These are phyloP conservation scores for Peribatodes rhomboidaria DNA, from an alignment of 2,888 invertebrate species.

Conservation along the genomic window DNA sequence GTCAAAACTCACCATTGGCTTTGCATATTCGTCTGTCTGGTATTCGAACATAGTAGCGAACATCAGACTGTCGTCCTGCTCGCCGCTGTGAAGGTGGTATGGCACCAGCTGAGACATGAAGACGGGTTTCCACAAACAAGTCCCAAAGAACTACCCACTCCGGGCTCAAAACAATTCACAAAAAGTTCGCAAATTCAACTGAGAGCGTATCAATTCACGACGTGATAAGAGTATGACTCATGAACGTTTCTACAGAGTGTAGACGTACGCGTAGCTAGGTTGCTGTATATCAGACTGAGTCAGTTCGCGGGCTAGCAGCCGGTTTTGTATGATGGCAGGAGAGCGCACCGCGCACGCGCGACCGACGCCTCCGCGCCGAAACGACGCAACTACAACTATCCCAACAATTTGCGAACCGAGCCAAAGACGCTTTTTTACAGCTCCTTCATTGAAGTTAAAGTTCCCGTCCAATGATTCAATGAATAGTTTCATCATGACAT, in stretches of 20 bases:
- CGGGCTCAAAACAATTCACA: constrained; percentile 58
- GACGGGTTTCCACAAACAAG: constrained; percentile 72
- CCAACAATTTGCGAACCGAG: constrained; percentile 73
- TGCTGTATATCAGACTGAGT: constrained; percentile 85
- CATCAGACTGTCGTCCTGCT: constrained; percentile 85
- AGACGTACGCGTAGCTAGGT: constrained; percentile 79
- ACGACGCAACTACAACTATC: constrained; percentile 71
- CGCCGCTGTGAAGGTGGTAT: constrained; percentile 78
- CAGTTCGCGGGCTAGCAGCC: constrained; percentile 75
- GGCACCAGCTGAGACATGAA: constrained; percentile 89
- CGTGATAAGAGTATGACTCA: constrained; percentile 83
- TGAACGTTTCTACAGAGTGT: constrained; percentile 65
- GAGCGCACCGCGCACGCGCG: constrained; percentile 79
- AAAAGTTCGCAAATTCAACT: constrained; percentile 65
- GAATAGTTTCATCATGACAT: constrained; percentile 73
- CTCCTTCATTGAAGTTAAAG: constrained; percentile 58
- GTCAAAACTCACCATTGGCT: constrained; percentile 74
- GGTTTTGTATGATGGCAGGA: constrained; percentile 80
- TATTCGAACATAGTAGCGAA: constrained; percentile 86
- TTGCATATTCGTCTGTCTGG: constrained; percentile 80
- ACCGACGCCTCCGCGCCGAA: constrained; percentile 54
- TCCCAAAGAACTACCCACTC: constrained; percentile 70
- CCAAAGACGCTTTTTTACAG: constrained; percentile 71
- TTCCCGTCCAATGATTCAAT: constrained; percentile 71
- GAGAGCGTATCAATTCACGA: constrained; percentile 68